Evolutionary conservation across 2,113 vertebrate species (phyloP), one percentile per base, ranked within the genome.

Genomic region (Capreolus pygargus): DNA sequence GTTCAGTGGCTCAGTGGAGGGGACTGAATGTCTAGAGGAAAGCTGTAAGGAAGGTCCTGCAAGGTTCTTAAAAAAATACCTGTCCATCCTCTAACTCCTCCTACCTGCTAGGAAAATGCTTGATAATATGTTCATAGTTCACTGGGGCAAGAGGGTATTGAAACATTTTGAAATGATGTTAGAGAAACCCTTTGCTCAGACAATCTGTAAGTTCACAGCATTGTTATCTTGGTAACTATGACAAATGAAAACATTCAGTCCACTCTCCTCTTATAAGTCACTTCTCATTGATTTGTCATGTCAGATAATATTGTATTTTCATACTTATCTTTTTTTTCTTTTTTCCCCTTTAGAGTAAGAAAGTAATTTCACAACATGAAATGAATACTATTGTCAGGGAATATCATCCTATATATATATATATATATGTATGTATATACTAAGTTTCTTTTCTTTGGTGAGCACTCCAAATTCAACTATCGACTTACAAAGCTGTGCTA

Each of bases 391-490:
- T 79, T 74, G 3, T 33, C 14, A 9, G 93, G 36, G 61, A 90
- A 89, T 94, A 61, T 64, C 54, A 91, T 82, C n/a, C 60, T 61
- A 9, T 64, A 21, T 90, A 84, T n/a, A 60, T 28, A 30, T 33
- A 33, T 7, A 30, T 4, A 33, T 28, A 33, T 50, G 15, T 50
- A 50, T 50, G 3, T 52, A 15, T 9, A 67, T 4, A 47, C 87
- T 61, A 76, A 84, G 19, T 96, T 76, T 88, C 86, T 97, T 86
- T 95, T 89, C 70, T 85, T 93, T 83, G 84, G 76, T 10, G 11
- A 98, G 81, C 13, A 21, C 91, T 97, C 30, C 25, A 98, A 83
- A 98, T 84, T 95, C 95, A 98, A 97, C 95, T 96, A 86, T 82
- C 39, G 25, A 89, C 94, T 91, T 95, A 84, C 55, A 93, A 87